These are phyloP conservation scores for Ips typographus DNA, from an alignment of 1,140 invertebrate genomes.

Conservation along the genomic window DNA sequence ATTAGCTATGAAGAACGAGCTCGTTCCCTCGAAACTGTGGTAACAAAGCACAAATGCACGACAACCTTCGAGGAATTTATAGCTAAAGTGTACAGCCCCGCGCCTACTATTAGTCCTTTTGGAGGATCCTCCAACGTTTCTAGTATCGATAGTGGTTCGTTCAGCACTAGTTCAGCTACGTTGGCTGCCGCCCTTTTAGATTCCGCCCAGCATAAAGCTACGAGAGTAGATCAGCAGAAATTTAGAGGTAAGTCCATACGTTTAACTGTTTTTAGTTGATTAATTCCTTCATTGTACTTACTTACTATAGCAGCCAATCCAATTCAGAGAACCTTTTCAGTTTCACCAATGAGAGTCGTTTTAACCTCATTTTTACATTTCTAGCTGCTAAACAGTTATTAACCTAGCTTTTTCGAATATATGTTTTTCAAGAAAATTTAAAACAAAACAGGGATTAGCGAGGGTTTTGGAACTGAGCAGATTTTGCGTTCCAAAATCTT, in stretches of 20 bases:
- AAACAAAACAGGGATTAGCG: too few relatives aligned
- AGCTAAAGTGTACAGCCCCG: constrained; percentile 79
- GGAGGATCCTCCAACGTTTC: constrained; percentile 40
- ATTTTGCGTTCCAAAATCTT: background rate
- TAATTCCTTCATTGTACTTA: background rate
- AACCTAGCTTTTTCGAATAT: too few relatives aligned
- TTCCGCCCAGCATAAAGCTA: constrained; percentile 48
- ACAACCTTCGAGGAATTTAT: constrained; percentile 93
- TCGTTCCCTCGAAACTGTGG: constrained; percentile 83
- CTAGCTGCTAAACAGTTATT: too few relatives aligned
- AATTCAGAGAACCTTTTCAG: too few relatives aligned
- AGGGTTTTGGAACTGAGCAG: background rate
- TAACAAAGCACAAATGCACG: constrained; percentile 82
- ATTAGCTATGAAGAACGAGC: constrained; percentile 88
- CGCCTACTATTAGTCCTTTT: constrained; percentile 60
- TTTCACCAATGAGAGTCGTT: too few relatives aligned
- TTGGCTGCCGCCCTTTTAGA: constrained; percentile 58
- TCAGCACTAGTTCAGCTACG: constrained; percentile 49
- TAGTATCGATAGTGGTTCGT: constrained; percentile 35
- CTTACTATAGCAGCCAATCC: background rate
- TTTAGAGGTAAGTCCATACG: constrained; percentile 44
- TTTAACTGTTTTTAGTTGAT: background rate
- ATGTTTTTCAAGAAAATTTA: too few relatives aligned
- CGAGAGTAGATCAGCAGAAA: constrained; percentile 46
- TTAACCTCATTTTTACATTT: too few relatives aligned